Evolutionary conservation across 2,888 invertebrate genomes (phyloP), one percentile per base, ranked within the genome.

Genomic region (Drosophila aldrichi): DNA sequence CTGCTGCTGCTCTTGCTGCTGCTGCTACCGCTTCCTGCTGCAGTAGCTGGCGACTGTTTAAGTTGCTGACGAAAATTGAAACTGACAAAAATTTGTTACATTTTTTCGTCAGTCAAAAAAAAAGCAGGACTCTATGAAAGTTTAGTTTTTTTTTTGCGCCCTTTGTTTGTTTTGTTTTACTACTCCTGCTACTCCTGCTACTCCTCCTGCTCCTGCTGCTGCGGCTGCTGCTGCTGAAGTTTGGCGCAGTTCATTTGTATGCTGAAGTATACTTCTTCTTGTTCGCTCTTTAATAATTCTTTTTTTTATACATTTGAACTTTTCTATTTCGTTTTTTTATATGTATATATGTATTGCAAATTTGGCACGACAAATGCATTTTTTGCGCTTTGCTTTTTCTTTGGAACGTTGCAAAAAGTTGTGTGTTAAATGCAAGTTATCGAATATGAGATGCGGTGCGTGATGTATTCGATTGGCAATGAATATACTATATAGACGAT

Each of bases 1-100:
- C 46, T 22, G 49, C 43, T 38, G 22, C 54, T 25, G 44, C 61
- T 41, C 34, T 32, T 55, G 57, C 38, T 18, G 32, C 36, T 29
- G 29, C 54, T 22, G 32, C 25, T 10, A 32, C 40, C n/a, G 41
- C 41, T 29, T 49, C 46, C 62, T 46, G 36, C 32, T 60, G 60
- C 57, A 46, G 58, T 16, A 44, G 34, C 49, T 34, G 49, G 63
- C 60, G 52, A 44, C 54, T 79, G 70, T 70, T 73, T 62, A 77
- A 77, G 79, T 70, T 79, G 73, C 48, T 56, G 57, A 87, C 79
- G 80, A 77, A 89, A 90, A 90, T 90, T 88, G 91, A 90, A 90
- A 88, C 90, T 90, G 90, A 88, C 90, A 89, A 89, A 89, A 85
- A 89, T 83, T 89, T 89, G 81, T 79, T 89, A 90, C 86, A 84